Base-by-base conservation (phyloP, 37 sponge, comb jelly and placozoan genomes). In the Chondrilla cf. caribensis region DNA sequence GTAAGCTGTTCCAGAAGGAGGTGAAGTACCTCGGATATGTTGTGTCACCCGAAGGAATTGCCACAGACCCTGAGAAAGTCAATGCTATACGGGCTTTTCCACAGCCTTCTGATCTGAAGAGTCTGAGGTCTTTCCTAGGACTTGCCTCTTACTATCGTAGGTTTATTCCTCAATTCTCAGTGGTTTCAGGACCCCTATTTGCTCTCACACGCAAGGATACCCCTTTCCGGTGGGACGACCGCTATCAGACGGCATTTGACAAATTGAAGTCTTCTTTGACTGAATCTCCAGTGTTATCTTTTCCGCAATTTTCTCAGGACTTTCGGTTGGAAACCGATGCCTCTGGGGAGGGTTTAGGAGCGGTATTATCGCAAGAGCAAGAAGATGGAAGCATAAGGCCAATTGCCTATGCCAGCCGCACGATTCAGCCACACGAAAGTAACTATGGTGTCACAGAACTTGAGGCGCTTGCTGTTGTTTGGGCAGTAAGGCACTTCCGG, bases 71-170 rank as follows among this genome's bases (percentile, higher is more conserved):
- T 22, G 28, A 54, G 68, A 73, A 70, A 37, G 82, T 81, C 4
- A 11, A 18, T 19, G 81, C 73, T 3, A 54, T 86, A 0, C 14
- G 68, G 41, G 60, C 29, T 21, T 86, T 81, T 36, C 87, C 87
- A 35, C 29, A 2, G 14, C 87, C 87, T 35, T 8, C 11, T 22
- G 75, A 83, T 29, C 29, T 84, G 3, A 84, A 84, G 79, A 7
- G 24, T 5, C 55, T 84, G 2, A 64, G 79, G 21, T 84, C 79
- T 3, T 84, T 84, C 42, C 85, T 84, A 2, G 67, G 85, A 18
- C 68, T 84, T 22, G 85, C 79, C 15, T 84, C 68, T 25, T 84
- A 84, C 67, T 82, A 82, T 28, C 70, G 83, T 7, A 38, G 72
- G 32, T 82, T 82, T 14, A 67, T 82, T 15, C 33, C 47, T 35